Conservation (phyloP, 1,140 invertebrate species). For the Ooceraea biroi region DNA sequence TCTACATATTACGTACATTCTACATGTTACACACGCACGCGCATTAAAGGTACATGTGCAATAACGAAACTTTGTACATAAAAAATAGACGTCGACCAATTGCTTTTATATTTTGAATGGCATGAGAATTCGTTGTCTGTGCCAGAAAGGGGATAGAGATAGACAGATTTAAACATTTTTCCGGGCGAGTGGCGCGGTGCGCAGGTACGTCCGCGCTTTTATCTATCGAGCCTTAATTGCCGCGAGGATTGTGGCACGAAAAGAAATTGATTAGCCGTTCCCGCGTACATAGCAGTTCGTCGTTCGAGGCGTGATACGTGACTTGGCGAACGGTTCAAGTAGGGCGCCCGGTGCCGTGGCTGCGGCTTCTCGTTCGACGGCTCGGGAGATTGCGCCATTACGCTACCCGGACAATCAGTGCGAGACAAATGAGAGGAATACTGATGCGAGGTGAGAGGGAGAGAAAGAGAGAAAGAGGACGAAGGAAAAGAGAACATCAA, state of each 20-base stretch:
- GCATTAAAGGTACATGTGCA: background rate
- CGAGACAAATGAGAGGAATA: constrained; percentile 80
- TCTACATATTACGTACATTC: background rate
- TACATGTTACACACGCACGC: background rate
- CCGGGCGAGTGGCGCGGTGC: background rate
- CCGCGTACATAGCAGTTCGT: constrained; percentile 62
- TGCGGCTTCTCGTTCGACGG: constrained; percentile 55
- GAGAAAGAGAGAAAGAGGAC: background rate
- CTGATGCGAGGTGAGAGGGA: constrained; percentile 67
- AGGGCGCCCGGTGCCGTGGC: constrained; percentile 6
- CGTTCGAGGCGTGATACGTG: constrained; percentile 72
- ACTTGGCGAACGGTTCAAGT: constrained; percentile 71
- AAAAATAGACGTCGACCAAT: constrained; percentile 6
- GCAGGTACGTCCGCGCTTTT: constrained; percentile 34
- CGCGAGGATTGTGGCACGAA: constrained; percentile 49
- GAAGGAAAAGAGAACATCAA: constrained; percentile 2
- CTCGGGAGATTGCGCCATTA: constrained; percentile 78
- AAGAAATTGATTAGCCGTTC: constrained; percentile 75
- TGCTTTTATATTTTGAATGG: constrained; percentile 39
- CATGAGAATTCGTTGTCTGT: constrained; percentile 35
- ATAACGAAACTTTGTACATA: background rate
- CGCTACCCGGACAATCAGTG: constrained; percentile 78
- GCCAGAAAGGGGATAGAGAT: background rate
- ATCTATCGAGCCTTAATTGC: constrained; percentile 66
- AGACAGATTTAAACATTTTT: constrained; percentile 37